These are phyloP conservation scores for Kryphioiulus occultus DNA, from an alignment of 2,888 invertebrate species.

Conservation along the genomic window DNA sequence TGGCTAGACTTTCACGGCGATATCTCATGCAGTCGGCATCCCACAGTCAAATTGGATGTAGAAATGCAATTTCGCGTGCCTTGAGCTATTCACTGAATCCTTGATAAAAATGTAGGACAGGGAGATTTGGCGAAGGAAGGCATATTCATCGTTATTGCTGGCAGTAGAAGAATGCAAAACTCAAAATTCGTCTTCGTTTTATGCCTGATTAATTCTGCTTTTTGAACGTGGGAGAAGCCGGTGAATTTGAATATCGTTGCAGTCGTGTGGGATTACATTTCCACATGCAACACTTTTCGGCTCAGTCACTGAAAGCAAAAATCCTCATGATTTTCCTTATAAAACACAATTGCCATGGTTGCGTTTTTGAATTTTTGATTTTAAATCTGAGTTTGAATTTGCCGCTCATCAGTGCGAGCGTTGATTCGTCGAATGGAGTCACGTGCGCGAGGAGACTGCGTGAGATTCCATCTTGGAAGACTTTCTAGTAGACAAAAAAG, in stretches of 20 bases:
- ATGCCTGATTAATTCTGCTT: neutral
- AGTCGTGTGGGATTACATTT: neutral
- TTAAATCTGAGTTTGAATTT: too few relatives aligned
- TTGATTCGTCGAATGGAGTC: too few relatives aligned
- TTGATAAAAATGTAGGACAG: neutral
- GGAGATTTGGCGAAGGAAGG: neutral
- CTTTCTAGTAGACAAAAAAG: too few relatives aligned
- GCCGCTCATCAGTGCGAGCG: too few relatives aligned
- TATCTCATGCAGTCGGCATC: neutral
- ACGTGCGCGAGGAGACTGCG: too few relatives aligned
- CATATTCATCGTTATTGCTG: neutral
- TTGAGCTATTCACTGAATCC: neutral
- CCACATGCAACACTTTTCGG: neutral
- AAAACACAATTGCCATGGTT: too few relatives aligned
- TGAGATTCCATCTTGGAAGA: too few relatives aligned
- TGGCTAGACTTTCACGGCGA: neutral
- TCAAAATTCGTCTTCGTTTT: neutral
- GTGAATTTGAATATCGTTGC: neutral
- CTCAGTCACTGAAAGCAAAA: neutral
- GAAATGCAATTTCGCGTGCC: conserved; percentile 16
- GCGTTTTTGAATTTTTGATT: too few relatives aligned
- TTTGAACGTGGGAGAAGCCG: neutral
- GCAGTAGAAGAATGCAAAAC: neutral
- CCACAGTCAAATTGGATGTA: neutral
- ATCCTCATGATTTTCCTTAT: too few relatives aligned